Evolutionary conservation across 2,888 invertebrate genomes (phyloP), one percentile per base, ranked within the genome.

Genomic region (Agrenia bidenticulata): DNA sequence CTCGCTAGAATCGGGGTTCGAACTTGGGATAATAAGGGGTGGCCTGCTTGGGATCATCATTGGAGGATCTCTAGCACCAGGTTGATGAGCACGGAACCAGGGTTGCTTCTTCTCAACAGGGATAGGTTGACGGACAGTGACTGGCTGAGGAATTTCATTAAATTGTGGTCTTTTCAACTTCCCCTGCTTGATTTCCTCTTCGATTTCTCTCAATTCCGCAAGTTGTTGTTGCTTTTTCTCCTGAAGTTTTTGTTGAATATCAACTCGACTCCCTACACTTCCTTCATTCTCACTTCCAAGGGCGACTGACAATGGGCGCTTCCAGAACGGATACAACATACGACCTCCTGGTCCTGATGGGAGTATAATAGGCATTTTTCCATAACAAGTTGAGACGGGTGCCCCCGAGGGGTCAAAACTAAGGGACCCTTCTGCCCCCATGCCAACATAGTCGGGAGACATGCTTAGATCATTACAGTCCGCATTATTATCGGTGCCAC

Each of bases 211-310:
- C 37, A 92, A 80, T 78, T 92, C 92, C 0, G 91, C 90, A 27
- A 92, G 81, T 77, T 93, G 92, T 72, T 92, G 91, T 77, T 90
- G 89, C 77, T 92, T 92, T 78, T 93, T 92, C 78, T 92, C 92
- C 78, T 90, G 89, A 0, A 92, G 82, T 78, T 92, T 92, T 76
- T 91, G 90, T 70, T 90, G 89, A 68, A 92, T 92, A 79, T 92
- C 90, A 37, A 91, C 89, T 13, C 89, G 84, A 7, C 89, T 89
- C 0, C 86, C 85, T 0, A 88, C 86, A 41, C 88, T 88, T 0
- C 87, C 87, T 78, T 90, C 90, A 79, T 88, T 89, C 79, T 89
- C 89, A 77, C 87, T 88, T 0, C 85, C 85, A 54, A 86, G 85
- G 0, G 77, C 74, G 23, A 75, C 70, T 5, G 76, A 74, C 15